Base-by-base conservation (phyloP, 2,888 invertebrate genomes). In the Volucella zonaria region DNA sequence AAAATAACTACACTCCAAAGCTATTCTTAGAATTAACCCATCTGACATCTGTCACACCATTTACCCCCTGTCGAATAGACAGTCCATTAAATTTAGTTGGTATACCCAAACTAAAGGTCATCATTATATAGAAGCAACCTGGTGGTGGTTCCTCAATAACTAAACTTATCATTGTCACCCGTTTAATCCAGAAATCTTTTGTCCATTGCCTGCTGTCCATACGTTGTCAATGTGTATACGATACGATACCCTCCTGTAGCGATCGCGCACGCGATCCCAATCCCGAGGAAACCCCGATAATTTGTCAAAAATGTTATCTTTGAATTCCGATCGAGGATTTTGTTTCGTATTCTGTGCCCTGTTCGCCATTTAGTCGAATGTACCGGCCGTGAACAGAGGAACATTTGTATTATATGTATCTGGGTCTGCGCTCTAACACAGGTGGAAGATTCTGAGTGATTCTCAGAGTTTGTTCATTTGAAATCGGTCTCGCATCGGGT, bases 251-350 rank as follows among this genome's bases (percentile, higher is more conserved):
- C 81, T 77, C 62, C 76, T 51, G 76, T 71, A 10, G 85, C 31
- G 81, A 77, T 81, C 66, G 81, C 59, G 81, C 85, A 85, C 81
- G 81, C 85, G 81, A 83, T 79, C 83, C 79, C 75, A 71, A 73
- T 67, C 76, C 68, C 85, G 71, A 81, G 85, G 85, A 85, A 85
- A 85, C 81, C 81, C 81, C 85, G 85, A 85, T 85, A 85, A 85
- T 85, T 85, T 85, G 85, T 85, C 85, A 85, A 85, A 85, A 81
- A 76, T 76, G 45, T 81, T 77, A 85, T 85, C 85, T 85, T 52
- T 45, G 61, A 77, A 85, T 85, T 77, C 73, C 76, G 49, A 85
- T 81, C 85, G 71, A 40, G 67, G 73, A 85, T 85, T 75, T 80
- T n/a, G 66, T 81, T 58, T 66, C 54, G 59, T 42, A n/a, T 42